A percentile compares a stretch with the other conserved stretches of the same genome.
Evolutionary conservation across 2,888 invertebrate species (phyloP).

Genomic region (Epirrhoe alternata): DNA sequence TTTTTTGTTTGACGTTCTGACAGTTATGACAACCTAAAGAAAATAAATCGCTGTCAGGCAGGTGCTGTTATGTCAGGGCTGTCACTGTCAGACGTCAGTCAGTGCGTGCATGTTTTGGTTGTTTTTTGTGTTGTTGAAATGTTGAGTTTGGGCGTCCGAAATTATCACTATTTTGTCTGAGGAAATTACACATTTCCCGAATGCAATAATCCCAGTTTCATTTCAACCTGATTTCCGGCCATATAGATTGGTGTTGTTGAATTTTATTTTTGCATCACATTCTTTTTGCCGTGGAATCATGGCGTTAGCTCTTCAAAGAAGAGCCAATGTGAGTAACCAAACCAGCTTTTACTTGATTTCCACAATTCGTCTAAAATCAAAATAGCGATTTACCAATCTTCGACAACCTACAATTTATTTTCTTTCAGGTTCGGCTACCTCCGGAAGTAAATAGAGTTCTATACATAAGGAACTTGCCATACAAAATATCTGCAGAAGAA

Average conservation of each 20-base stretch:
- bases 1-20: neutral
- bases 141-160: too few relatives aligned
- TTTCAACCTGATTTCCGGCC: neutral
- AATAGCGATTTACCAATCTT: neutral
- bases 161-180: too few relatives aligned
- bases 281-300: slow-evolving; percentile 57
- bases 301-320: slow-evolving; percentile 90
- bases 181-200: too few relatives aligned
- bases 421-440: slow-evolving; percentile 95
- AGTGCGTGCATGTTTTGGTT: too few relatives aligned
- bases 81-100: too few relatives aligned
- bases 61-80: neutral
- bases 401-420: neutral
- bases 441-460: slow-evolving; percentile 99
- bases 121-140: too few relatives aligned
- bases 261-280: neutral
- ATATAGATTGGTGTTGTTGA: neutral
- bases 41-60: neutral
- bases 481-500: slow-evolving; percentile 99
- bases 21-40: slow-evolving; percentile 1
- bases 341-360: neutral
- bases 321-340: slow-evolving; percentile 88
- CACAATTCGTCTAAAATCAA: too few relatives aligned
- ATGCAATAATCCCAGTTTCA: neutral
- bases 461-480: slow-evolving; percentile 98